phyloP scores from a whole-genome alignment of 2,888 invertebrate species.

The Hyalella azteca region DNA sequence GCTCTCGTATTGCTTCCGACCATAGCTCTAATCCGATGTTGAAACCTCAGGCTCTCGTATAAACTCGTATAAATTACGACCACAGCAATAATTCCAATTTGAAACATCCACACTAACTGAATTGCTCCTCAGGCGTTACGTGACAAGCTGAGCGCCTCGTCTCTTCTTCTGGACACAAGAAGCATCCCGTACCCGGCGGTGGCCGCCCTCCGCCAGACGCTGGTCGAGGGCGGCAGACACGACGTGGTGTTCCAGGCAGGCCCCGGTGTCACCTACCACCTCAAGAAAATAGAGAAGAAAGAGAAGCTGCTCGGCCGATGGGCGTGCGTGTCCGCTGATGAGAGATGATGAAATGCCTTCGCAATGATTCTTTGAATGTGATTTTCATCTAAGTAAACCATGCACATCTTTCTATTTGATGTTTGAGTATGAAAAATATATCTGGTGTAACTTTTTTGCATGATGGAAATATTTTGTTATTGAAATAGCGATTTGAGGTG shows the following conservation, averaged over 20 bases:
- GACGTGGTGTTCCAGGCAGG: constrained; percentile 53
- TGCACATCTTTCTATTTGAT: too few species aligned
- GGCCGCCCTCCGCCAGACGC: constrained; percentile 51
- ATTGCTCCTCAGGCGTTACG: constrained; percentile 45
- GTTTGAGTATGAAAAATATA: too few species aligned
- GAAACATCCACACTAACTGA: too few species aligned
- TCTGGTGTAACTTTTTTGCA: too few species aligned
- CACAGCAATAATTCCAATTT: too few species aligned
- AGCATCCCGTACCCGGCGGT: constrained; percentile 49
- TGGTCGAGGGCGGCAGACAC: constrained; percentile 52
- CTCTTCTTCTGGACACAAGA: constrained; percentile 49
- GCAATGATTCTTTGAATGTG: neutral
- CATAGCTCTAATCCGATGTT: too few species aligned
- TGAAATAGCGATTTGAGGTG: too few species aligned
- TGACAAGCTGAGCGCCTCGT: constrained; percentile 46
- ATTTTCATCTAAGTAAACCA: too few species aligned
- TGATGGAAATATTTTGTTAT: too few species aligned
- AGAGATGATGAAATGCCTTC: constrained; percentile 2
- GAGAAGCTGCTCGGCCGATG: constrained; percentile 56
- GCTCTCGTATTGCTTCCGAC: too few species aligned
- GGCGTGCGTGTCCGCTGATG: constrained; percentile 44
- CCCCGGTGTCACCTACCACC: constrained; percentile 45
- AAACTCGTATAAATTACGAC: too few species aligned
- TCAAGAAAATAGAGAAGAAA: constrained; percentile 51
- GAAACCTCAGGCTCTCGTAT: too few species aligned